Evolutionary conservation across 1,140 invertebrate genomes (phyloP), one percentile per base, ranked within the genome.

Genomic region (Apis florea): DNA sequence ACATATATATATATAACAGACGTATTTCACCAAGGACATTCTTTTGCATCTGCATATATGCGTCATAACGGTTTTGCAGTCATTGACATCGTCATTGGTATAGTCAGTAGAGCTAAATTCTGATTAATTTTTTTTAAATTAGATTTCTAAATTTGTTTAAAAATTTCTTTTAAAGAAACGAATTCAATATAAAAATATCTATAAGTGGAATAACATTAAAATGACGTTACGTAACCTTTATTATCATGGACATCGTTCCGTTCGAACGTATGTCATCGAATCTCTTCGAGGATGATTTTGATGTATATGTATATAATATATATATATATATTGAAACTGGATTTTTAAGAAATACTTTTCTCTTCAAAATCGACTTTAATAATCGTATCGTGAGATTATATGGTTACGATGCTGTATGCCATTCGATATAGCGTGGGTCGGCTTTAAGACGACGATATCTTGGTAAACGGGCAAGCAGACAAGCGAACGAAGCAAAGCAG

Each of bases 401-500:
- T 54, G 59, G 77, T 84, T 80, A 84, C 70, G 76, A 83, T 86
- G 61, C 40, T 51, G 78, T 79, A 53, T 74, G 68, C 49, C 67
- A 77, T 80, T 85, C 49, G 70, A 54, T 51, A 56, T 79, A 73
- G 84, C 64, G 83, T 85, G 70, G 83, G 75, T 31, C 59, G 84
- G 59, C 75, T 86, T 88, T 88, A 66, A 74, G 70, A 83, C 73
- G 85, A 82, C 72, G 80, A 67, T 87, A 73, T 85, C 84, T 85
- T 82, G 85, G 76, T 68, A 85, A 89, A 82, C 79, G 80, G 56
- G 77, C 61, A 87, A 76, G 81, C 83, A 68, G 80, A 68, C 73
- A 77, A 71, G 75, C 75, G 70, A 69, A 77, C 86, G 90, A 89
- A 85, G 81, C 84, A 83, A 88, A 64, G 85, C 82, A 86, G 54